These are phyloP conservation scores for Helicoverpa assulta DNA, from an alignment of 2,888 invertebrate genomes.

Conservation along the genomic window DNA sequence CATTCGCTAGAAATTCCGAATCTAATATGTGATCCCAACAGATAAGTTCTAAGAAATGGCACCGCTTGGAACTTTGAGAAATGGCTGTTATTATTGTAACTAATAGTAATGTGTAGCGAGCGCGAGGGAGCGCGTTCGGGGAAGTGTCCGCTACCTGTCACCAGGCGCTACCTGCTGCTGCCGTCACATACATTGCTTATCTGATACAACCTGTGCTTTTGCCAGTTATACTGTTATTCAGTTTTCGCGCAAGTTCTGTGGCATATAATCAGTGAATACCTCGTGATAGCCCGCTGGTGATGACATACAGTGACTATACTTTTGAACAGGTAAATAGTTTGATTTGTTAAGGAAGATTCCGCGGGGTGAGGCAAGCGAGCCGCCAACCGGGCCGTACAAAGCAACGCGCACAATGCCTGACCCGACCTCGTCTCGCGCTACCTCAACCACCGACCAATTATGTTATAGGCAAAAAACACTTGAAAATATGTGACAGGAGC, in stretches of 20 bases:
- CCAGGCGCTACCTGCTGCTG: conserved; percentile 59
- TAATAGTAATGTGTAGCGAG: conserved; percentile 58
- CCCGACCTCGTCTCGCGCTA: conserved; percentile 66
- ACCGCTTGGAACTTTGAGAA: conserved; percentile 44
- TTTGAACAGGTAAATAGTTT: neutral
- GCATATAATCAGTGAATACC: neutral
- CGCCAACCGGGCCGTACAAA: conserved; percentile 58
- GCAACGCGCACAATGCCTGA: conserved; percentile 68
- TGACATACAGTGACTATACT: neutral
- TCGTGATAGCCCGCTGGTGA: neutral
- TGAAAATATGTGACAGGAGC: conserved; percentile 67
- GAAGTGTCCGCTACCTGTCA: conserved; percentile 61
- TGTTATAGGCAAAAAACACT: conserved; percentile 64
- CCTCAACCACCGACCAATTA: conserved; percentile 55
- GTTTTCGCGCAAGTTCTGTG: neutral
- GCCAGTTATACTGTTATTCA: neutral
- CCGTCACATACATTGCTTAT: conserved; percentile 26
- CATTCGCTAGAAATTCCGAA: conserved; percentile 9
- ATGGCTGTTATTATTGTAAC: conserved; percentile 64
- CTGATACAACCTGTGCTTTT: conserved; percentile 23
- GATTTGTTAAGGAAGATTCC: conserved; percentile 1
- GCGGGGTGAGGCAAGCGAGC: conserved; percentile 6
- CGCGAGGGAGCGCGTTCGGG: conserved; percentile 63
- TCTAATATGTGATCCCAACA: conserved; percentile 3
- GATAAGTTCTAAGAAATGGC: conserved; percentile 55